Percentiles rank a stretch among this genome's conserved stretches.
phyloP scores from a whole-genome alignment of 2,888 invertebrate species.

The Athalia circularis region DNA sequence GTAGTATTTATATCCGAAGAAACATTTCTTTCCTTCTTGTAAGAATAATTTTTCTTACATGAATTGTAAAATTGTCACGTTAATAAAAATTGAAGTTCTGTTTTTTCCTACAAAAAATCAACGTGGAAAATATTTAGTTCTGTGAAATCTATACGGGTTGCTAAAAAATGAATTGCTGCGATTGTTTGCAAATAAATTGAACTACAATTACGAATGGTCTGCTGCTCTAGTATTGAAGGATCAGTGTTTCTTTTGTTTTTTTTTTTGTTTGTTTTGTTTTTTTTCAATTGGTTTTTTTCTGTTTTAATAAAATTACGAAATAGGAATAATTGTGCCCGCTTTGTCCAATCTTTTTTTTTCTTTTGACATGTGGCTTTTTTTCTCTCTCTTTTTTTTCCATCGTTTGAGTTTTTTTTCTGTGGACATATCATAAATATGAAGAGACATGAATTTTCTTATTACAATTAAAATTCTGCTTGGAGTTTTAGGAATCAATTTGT shows the following conservation, averaged over 20 bases:
- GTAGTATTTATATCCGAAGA: background rate
- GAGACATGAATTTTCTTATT: constrained; percentile 65
- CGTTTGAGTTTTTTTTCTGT: constrained; percentile 73
- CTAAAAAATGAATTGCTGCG: constrained; percentile 37
- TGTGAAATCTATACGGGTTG: background rate
- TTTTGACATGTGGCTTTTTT: constrained; percentile 69
- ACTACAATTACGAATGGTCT: constrained; percentile 66
- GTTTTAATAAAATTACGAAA: constrained; percentile 67
- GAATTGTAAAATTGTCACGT: constrained; percentile 20
- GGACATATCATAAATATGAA: constrained; percentile 72
- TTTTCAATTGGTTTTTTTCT: constrained; percentile 53
- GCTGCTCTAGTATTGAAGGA: constrained; percentile 57
- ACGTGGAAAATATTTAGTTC: background rate
- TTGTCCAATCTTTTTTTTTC: constrained; percentile 72
- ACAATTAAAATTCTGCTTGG: constrained; percentile 13
- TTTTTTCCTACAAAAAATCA: background rate
- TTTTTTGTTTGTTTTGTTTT: constrained; percentile 53
- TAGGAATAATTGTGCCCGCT: constrained; percentile 72
- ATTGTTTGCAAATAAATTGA: constrained; percentile 59
- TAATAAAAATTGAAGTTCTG: constrained; percentile 8
- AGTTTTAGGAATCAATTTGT: constrained; percentile 53
- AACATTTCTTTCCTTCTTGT: background rate
- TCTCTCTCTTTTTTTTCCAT: constrained; percentile 71
- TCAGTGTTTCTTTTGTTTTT: constrained; percentile 7
- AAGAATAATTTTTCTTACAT: background rate